Conservation (phyloP, 53 echinoderm and acorn worm genomes). For the Zoroaster sp. region DNA sequence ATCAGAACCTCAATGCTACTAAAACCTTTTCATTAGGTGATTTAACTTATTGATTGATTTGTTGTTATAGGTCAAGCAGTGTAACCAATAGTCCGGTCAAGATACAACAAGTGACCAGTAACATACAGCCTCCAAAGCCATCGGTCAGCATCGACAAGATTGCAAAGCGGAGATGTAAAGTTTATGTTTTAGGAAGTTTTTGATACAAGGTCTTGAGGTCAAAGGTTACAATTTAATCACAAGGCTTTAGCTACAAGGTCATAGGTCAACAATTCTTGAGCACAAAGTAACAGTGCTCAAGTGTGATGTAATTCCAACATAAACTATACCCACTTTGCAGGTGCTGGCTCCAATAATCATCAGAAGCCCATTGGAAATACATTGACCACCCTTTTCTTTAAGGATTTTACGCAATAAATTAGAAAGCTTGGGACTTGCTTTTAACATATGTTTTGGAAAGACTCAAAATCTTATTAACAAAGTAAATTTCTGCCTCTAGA, state of each 20-base stretch:
- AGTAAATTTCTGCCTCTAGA: too few species aligned
- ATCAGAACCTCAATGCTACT: too few species aligned
- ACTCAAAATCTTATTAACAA: too few species aligned
- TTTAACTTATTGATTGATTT: not conserved
- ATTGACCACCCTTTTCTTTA: too few species aligned
- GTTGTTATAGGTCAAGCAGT: conserved; percentile 6
- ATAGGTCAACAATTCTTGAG: not conserved
- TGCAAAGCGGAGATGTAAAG: conserved; percentile 40
- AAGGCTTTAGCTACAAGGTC: too few species aligned
- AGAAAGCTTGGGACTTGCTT: too few species aligned
- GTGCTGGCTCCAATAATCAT: too few species aligned
- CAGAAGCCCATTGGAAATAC: too few species aligned
- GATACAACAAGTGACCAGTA: conserved; percentile 2
- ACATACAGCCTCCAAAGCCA: conserved; percentile 19
- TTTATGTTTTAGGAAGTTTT: conserved; percentile 15
- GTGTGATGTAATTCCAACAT: too few species aligned
- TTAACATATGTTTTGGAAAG: too few species aligned
- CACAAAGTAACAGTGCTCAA: not conserved
- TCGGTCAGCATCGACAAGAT: conserved; percentile 57
- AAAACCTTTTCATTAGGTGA: not conserved
- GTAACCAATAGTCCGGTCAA: conserved; percentile 45
- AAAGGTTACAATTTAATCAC: not conserved
- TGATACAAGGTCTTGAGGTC: not conserved
- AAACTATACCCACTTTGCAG: too few species aligned
- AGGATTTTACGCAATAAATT: too few species aligned